Evolutionary conservation across 1,140 invertebrate species (phyloP).

Genomic region (Ceratitis capitata): DNA sequence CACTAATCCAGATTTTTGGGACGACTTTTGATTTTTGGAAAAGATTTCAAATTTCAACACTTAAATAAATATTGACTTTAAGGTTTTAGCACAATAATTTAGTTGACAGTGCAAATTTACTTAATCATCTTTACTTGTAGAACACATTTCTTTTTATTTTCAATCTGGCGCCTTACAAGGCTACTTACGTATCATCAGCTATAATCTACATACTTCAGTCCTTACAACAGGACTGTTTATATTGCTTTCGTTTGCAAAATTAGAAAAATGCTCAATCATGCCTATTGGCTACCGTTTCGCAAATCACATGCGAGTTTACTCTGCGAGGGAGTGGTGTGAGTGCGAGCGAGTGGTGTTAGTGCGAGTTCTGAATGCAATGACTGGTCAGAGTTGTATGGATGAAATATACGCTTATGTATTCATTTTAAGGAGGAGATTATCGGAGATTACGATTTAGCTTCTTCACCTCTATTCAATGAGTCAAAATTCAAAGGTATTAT

Average conservation of each 20-base stretch:
- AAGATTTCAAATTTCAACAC: slow-evolving; percentile 19
- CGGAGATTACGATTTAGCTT: no score
- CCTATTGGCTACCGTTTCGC: neutral
- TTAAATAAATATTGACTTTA: slow-evolving; percentile 38
- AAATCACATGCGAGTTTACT: neutral
- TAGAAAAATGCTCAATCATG: neutral
- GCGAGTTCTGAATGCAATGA: neutral
- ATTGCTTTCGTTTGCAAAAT: neutral
- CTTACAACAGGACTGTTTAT: neutral
- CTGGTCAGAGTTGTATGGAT: neutral
- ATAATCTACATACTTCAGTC: slow-evolving; percentile 14
- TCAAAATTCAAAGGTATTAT: no score
- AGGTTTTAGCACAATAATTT: slow-evolving; percentile 17
- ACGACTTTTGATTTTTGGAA: slow-evolving; percentile 33
- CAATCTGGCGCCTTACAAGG: neutral
- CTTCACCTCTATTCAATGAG: no score
- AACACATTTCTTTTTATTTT: neutral
- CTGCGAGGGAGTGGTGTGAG: neutral
- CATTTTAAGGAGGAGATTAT: no score
- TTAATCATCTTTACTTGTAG: neutral
- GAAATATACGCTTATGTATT: no score
- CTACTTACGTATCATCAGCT: neutral
- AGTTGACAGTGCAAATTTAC: slow-evolving; percentile 29
- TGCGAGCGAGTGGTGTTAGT: neutral
- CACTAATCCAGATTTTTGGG: slow-evolving; percentile 1